A percentile compares a stretch with the other conserved stretches of the same genome.
phyloP scores from a whole-genome alignment of 1,140 invertebrate species.

The Periplaneta americana region DNA sequence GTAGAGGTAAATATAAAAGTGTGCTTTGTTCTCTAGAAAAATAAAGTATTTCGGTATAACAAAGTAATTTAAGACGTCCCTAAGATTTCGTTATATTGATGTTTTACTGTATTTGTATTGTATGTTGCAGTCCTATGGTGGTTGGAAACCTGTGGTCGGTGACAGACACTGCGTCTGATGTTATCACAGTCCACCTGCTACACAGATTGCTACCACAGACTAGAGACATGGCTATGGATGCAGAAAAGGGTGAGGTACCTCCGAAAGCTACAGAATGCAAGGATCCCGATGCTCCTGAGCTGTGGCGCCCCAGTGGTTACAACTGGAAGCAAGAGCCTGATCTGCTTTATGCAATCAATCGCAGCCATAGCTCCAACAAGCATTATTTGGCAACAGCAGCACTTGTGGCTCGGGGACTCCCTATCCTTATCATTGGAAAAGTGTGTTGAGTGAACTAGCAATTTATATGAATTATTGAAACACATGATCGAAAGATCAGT shows the following conservation, averaged over 20 bases:
- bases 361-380: not conserved
- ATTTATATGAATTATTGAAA: too few relatives aligned
- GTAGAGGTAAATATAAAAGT: too few relatives aligned
- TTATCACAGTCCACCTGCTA: not conserved
- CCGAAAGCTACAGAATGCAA: not conserved
- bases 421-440: not conserved
- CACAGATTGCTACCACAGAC: not conserved
- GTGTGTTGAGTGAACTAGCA: too few relatives aligned
- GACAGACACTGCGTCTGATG: not conserved
- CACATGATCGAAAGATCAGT: too few relatives aligned
- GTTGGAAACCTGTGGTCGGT: not conserved
- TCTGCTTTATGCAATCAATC: not conserved
- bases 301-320: not conserved
- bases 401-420: not conserved
- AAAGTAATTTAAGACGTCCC: too few relatives aligned
- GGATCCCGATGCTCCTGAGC: not conserved
- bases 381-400: not conserved
- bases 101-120: not conserved
- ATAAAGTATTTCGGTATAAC: too few relatives aligned
- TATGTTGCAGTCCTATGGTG: not conserved
- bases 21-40: too few relatives aligned
- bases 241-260: not conserved
- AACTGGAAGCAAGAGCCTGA: not conserved
- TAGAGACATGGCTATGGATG: not conserved
- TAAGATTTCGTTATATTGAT: too few relatives aligned